Evolutionary conservation across 2,888 invertebrate genomes (phyloP).

Genomic region (Leptopilina drosophilae): DNA sequence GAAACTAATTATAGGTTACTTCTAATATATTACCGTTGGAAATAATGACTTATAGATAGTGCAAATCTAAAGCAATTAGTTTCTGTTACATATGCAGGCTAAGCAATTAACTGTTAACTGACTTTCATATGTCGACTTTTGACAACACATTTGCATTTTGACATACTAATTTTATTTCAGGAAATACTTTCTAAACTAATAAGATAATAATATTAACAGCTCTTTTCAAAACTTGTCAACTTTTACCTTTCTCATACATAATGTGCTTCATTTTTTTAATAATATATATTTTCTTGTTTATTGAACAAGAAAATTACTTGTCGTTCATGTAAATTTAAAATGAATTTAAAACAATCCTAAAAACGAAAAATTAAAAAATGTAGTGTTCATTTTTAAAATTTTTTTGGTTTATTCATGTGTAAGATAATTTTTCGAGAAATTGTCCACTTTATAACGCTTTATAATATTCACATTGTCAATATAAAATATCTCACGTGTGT

Average conservation of each 20-base stretch:
- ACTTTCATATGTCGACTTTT: conserved; percentile 25
- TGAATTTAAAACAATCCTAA: too few relatives aligned
- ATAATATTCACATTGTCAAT: conserved; percentile 8
- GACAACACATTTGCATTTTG: conserved; percentile 18
- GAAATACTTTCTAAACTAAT: conserved; percentile 12
- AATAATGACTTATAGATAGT: conserved; percentile 11
- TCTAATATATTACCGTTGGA: conserved; percentile 14
- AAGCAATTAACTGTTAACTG: conserved; percentile 19
- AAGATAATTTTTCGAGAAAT: conserved; percentile 51
- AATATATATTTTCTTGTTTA: too few relatives aligned
- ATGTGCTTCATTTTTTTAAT: too few relatives aligned
- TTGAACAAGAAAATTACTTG: too few relatives aligned
- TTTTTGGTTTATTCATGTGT: conserved; percentile 25
- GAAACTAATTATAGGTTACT: conserved; percentile 22
- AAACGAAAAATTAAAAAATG: too few relatives aligned
- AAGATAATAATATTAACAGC: conserved; percentile 2
- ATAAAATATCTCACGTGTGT: background rate
- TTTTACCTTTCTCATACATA: too few relatives aligned
- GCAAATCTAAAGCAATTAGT: conserved; percentile 23
- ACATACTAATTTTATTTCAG: conserved; percentile 23
- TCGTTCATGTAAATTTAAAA: too few relatives aligned
- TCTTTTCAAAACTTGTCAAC: background rate
- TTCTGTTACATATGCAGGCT: conserved; percentile 21
- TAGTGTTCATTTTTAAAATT: too few relatives aligned
- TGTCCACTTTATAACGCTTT: background rate